Conservation (phyloP, 2,113 vertebrate species). For the Microtus pennsylvanicus region DNA sequence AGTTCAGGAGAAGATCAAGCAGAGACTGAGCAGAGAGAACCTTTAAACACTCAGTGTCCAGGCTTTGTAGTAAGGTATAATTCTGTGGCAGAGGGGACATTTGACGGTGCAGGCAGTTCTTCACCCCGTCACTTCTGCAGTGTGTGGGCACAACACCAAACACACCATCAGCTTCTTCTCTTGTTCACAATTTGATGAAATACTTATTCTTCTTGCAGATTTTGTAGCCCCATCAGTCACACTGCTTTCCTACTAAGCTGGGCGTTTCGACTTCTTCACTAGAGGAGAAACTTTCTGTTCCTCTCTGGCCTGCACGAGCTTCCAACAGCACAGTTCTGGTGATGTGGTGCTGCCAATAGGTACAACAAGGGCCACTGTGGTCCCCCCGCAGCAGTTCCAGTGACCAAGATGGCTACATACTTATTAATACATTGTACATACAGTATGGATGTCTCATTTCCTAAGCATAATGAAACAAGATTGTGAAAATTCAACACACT, state of each 20-base stretch:
- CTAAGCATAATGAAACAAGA: too few species aligned
- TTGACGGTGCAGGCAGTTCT: neutral
- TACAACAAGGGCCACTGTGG: neutral
- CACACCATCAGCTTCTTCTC: neutral
- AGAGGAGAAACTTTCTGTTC: neutral
- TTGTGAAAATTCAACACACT: too few species aligned
- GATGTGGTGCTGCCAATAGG: neutral
- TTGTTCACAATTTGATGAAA: neutral
- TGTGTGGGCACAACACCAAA: neutral
- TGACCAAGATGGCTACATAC: neutral
- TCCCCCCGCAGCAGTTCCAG: neutral
- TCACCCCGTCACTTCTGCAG: too few species aligned
- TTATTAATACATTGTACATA: neutral
- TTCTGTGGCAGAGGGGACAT: neutral
- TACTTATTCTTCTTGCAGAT: neutral
- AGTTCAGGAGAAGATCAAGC: neutral
- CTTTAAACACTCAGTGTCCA: neutral
- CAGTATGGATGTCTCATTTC: neutral
- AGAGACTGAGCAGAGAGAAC: neutral
- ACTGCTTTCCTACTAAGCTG: neutral
- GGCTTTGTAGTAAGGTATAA: neutral
- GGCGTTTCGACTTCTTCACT: neutral
- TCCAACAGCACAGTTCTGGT: neutral
- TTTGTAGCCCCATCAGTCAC: neutral
- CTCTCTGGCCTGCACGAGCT: neutral